Conservation (phyloP, 1,140 invertebrate genomes). For the Bactericera cockerelli region DNA sequence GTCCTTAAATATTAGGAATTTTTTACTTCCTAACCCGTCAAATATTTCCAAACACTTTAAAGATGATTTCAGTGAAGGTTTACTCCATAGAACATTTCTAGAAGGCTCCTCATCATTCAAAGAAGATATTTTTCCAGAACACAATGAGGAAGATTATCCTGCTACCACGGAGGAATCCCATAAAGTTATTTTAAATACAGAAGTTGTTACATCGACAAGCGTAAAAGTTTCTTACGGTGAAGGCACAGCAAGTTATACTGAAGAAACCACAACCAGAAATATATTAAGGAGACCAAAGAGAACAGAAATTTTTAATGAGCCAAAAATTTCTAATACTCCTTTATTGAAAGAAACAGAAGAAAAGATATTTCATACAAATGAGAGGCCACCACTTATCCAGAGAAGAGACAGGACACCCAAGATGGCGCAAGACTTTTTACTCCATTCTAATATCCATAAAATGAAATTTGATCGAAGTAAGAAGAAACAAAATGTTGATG, state of each 20-base stretch:
- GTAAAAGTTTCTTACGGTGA: conserved; percentile 13
- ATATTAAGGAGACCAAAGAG: not conserved
- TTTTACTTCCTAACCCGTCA: not conserved
- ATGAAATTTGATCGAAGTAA: conserved; percentile 5
- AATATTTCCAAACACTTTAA: not conserved
- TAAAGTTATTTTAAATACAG: conserved; percentile 14
- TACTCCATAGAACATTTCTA: conserved; percentile 22
- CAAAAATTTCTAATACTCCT: not conserved
- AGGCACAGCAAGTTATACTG: not conserved
- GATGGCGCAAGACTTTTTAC: not conserved
- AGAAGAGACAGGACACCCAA: not conserved
- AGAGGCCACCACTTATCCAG: no score
- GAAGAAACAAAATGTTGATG: not conserved
- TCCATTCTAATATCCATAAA: conserved; percentile 5
- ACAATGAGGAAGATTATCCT: not conserved
- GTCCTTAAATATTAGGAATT: not conserved
- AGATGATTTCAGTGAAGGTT: not conserved
- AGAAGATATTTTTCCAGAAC: not conserved
- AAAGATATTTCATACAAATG: no score
- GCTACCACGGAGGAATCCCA: not conserved
- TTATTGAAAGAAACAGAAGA: no score
- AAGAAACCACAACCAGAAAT: not conserved
- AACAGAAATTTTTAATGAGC: not conserved
- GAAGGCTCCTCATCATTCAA: not conserved
- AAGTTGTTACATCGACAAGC: conserved; percentile 17